Evolutionary conservation across 1,140 invertebrate species (phyloP), one percentile per base, ranked within the genome.

Genomic region (Andricus grossulariae): DNA sequence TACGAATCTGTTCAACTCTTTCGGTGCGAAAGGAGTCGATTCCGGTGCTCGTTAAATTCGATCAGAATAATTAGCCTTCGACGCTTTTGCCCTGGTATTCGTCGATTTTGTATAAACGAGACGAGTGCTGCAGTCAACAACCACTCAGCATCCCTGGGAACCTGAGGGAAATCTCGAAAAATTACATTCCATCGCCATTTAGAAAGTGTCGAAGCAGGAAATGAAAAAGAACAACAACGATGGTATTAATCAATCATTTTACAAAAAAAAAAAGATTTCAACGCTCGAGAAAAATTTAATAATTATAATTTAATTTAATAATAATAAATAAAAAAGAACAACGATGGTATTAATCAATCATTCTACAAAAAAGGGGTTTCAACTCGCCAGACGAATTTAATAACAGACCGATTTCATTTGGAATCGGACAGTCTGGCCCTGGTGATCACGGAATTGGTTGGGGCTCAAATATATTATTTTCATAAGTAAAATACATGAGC

Each of bases 1-100:
- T 54, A 54, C 52, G 16, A 54, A 54, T 54, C n/a, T 18, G 52
- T 54, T 54, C 52, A 54, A 54, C 52, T 54, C n/a, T n/a, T n/a
- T 54, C n/a, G 52, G 18, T 19, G 52, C 52, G 52, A 54, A 45
- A 11, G 39, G 39, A 45, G 6, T 45, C 52, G 52, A 18, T 54
- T n/a, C 52, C 52, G 52, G 15, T 39, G 12, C 60, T 66, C 60
- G 8, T 66, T 66, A 66, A 66, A 66, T 39, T 66, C 60, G 15
- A 66, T 66, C 60, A 32, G 60, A 66, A 66, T 66, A 66, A 66
- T 66, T 66, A 39, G 60, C 60, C 16, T 45, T 66, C 12, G 8
- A 66, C 60, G 39, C 16, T 66, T 66, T 66, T 32, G 60, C 60
- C 32, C 32, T 66, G 25, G 12, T 32, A 66, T 66, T 66, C 32